Percentiles rank a stretch among this genome's conserved stretches.
Evolutionary conservation across 2,113 vertebrate species (phyloP).

Genomic region (Aegotheles bennettii): DNA sequence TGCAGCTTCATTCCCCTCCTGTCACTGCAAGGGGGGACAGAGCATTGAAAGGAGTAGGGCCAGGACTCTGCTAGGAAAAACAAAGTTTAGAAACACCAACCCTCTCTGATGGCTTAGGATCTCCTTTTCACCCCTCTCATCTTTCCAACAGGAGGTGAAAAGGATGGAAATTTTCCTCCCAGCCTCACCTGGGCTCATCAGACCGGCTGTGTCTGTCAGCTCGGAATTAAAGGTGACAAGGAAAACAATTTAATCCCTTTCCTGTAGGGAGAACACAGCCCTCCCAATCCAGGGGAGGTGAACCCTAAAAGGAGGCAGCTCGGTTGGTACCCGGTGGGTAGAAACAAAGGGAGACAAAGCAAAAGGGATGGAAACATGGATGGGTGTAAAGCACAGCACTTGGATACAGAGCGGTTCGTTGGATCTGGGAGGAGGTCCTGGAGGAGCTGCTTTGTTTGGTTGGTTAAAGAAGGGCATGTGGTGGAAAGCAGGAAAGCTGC

Average conservation of each 20-base stretch:
- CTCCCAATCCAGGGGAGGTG: neutral
- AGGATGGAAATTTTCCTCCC: neutral
- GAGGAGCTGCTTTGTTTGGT: neutral
- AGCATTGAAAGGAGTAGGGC: neutral
- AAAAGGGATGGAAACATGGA: neutral
- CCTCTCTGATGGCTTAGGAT: neutral
- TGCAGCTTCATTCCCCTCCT: neutral
- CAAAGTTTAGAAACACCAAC: neutral
- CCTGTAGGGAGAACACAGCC: neutral
- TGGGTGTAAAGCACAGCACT: neutral
- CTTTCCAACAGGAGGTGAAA: neutral
- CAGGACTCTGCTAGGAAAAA: neutral
- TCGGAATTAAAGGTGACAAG: neutral
- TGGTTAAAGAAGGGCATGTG: neutral
- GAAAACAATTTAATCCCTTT: neutral
- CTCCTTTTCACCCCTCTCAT: neutral
- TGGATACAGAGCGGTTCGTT: neutral
- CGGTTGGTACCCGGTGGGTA: fast-evolving
- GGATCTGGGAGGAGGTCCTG: neutral
- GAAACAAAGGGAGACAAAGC: neutral
- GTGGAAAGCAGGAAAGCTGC: neutral
- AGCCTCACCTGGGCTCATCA: neutral
- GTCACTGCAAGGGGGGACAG: neutral
- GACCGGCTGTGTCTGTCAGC: neutral
- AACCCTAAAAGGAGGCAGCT: fast-evolving